Base-by-base conservation (phyloP, 2,797 vertebrate species). In the Esox masquinongy region DNA sequence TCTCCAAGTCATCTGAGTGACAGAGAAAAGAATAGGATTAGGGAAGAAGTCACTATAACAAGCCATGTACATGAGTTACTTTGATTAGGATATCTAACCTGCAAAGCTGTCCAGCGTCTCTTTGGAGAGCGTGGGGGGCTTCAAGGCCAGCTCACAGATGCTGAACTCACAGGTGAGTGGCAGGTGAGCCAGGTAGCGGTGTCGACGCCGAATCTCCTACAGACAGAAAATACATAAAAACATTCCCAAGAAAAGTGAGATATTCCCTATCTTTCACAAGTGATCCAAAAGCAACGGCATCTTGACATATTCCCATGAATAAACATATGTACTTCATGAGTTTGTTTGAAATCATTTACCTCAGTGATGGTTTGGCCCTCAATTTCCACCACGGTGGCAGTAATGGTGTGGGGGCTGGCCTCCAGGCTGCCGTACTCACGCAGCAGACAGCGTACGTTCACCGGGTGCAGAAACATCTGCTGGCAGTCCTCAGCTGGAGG, bases 121-220 rank as follows among this genome's bases (percentile, higher is more conserved):
- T 86, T 95, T 96, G 61, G 98, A 97, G 84, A 99, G 89, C 69
- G 96, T 43, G 2, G 98, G 98, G 0, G 96, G 96, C 90, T 97
- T 95, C 80, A 99, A 92, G 76, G 95, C 94, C 66, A 99, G 89
- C 84, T 99, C 98, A 87, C 98, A 99, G 86, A 98, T 96, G 90
- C 97, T 97, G 92, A 98, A 99, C 90, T 99, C 98, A 14, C 97
- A 99, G 6, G 98, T 99, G 81, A 99, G 97, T 0, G 98, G 98
- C 91, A 99, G 91, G 83, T 99, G 97, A 81, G 96, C 96, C 70
- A 99, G 94, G 74, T 99, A 99, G 66, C 97, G 96, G 85, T 99
- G 96, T 2, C 97, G 93, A 70, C 97, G 97, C 15, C 97, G 96
- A 77, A 99, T 95, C 53, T 99, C 97, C 98, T 99, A 76, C 50